A percentile compares a stretch with the other conserved stretches of the same genome.
phyloP scores from a whole-genome alignment of 2,888 invertebrate species.

The Limnephilus lunatus region DNA sequence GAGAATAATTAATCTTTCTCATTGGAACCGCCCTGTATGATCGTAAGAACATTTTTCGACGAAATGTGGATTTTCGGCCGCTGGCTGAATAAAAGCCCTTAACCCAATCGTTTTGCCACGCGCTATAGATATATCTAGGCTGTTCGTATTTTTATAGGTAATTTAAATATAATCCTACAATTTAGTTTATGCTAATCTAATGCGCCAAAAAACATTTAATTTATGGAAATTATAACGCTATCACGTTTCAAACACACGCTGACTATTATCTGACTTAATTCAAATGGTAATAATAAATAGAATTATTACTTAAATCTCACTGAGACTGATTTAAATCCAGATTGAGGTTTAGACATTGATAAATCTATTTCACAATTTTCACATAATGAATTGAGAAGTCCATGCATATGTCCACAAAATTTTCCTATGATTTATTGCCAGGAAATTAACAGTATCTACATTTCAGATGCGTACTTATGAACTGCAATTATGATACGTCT shows the following conservation, averaged over 20 bases:
- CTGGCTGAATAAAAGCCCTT: too few species aligned
- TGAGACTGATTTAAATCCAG: neutral
- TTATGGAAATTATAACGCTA: neutral
- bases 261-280: neutral
- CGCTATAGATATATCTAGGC: neutral
- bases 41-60: too few species aligned
- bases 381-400: too few species aligned
- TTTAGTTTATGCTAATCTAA: neutral
- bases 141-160: neutral
- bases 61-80: too few species aligned
- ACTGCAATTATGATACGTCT: too few species aligned
- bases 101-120: neutral
- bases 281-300: neutral
- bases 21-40: too few species aligned
- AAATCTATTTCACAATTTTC: neutral
- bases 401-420: too few species aligned
- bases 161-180: neutral
- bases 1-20: too few species aligned
- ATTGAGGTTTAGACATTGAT: neutral
- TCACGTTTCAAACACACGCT: neutral
- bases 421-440: too few species aligned
- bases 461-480: too few species aligned
- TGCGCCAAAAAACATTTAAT: neutral
- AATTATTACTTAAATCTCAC: neutral
- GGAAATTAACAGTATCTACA: too few species aligned